Conservation (phyloP, 1,140 invertebrate species). For the Battus philenor region DNA sequence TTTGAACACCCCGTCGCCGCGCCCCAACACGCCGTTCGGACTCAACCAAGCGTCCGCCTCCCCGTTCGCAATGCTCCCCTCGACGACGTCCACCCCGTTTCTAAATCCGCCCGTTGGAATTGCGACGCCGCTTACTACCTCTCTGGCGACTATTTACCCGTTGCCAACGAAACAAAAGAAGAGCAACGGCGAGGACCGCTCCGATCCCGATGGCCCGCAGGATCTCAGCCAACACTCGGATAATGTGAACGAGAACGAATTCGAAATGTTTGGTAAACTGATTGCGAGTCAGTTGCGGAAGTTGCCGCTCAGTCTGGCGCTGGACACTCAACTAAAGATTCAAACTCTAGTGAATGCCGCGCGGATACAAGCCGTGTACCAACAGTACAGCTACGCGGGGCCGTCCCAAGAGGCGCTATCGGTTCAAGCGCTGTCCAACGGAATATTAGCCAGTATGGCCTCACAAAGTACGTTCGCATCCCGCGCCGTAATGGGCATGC, state of each 20-base stretch:
- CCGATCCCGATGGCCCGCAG: constrained; percentile 55
- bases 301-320: constrained; percentile 60
- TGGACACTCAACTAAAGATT: constrained; percentile 68
- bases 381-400: constrained; percentile 66
- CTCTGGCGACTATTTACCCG: constrained; percentile 61
- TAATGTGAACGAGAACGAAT: constrained; percentile 65
- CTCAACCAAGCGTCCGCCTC: constrained; percentile 39
- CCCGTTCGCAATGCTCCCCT: constrained; percentile 58
- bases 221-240: constrained; percentile 66
- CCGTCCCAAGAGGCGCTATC: constrained; percentile 63
- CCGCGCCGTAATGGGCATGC: constrained; percentile 39
- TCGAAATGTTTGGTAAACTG: constrained; percentile 70
- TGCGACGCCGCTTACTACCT: constrained; percentile 59
- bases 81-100: constrained; percentile 50
- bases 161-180: constrained; percentile 66
- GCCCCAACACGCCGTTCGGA: constrained; percentile 61
- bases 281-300: constrained; percentile 67
- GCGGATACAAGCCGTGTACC: constrained; percentile 66
- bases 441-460: constrained; percentile 61
- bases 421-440: constrained; percentile 63
- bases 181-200: constrained; percentile 41
- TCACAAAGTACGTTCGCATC: constrained; percentile 52
- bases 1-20: constrained; percentile 68
- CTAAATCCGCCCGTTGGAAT: constrained; percentile 63
- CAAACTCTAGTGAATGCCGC: constrained; percentile 69